Percentiles rank a stretch among this genome's conserved stretches.
phyloP scores from a whole-genome alignment of 2,113 vertebrate genomes.

The Grallaria varia region DNA sequence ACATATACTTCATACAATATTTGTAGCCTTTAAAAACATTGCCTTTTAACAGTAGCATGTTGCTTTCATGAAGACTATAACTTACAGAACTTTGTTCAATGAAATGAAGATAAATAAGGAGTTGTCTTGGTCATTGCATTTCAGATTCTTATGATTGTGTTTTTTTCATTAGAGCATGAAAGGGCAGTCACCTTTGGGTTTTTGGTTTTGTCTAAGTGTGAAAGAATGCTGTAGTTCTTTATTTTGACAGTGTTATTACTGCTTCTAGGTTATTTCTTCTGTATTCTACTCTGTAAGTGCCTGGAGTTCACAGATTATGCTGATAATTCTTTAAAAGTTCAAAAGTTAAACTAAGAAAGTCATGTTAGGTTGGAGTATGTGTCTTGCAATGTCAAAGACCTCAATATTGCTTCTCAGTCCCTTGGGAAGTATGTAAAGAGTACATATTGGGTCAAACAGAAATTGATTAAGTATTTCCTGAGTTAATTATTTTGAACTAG shows the following conservation, averaged over 20 bases:
- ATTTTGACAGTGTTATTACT: not conserved
- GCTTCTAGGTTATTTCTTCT: not conserved
- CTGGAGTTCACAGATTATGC: not conserved
- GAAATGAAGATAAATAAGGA: not conserved
- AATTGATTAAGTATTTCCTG: not conserved
- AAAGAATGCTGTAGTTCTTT: not conserved
- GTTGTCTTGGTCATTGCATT: not conserved
- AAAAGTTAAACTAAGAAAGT: not conserved
- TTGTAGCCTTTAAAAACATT: not conserved
- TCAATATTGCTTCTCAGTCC: not conserved
- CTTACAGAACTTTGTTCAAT: not conserved
- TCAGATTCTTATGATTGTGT: not conserved
- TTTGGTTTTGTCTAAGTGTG: not conserved
- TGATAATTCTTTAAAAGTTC: not conserved
- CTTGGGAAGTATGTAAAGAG: not conserved
- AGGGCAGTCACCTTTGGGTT: not conserved
- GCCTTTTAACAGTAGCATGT: not conserved
- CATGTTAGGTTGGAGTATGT: not conserved
- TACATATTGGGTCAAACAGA: not conserved
- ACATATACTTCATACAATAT: not conserved
- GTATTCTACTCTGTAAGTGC: not conserved
- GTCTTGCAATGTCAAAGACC: not conserved
- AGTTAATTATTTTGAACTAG: not conserved
- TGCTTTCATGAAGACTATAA: not conserved
- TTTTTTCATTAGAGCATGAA: not conserved